phyloP scores from a whole-genome alignment of 2,888 invertebrate genomes.

The Orchesellides sinensis region DNA sequence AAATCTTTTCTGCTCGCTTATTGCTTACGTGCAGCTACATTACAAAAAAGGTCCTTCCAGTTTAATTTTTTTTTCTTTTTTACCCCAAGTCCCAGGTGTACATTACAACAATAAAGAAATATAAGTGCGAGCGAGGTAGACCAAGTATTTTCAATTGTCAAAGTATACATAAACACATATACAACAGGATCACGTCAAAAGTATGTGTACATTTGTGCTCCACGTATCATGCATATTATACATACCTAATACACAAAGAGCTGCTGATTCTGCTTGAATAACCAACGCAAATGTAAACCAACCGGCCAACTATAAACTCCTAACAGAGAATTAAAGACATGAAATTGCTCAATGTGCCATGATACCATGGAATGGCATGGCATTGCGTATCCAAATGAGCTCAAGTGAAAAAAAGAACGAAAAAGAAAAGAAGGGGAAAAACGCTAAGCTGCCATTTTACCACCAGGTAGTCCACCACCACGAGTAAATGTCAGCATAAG shows the following conservation, averaged over 20 bases:
- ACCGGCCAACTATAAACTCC: conserved; percentile 41
- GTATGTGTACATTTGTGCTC: no score
- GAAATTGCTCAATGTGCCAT: conserved; percentile 62
- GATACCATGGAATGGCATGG: conserved; percentile 39
- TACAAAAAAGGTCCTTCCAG: conserved; percentile 46
- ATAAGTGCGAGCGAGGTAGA: conserved; percentile 6
- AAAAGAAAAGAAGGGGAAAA: conserved; percentile 28
- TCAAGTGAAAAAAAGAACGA: conserved; percentile 40
- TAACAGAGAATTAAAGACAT: conserved; percentile 35
- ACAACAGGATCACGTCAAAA: conserved; percentile 55
- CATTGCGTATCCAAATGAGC: conserved; percentile 59
- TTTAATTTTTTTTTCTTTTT: conserved; percentile 30
- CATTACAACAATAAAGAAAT: conserved; percentile 55
- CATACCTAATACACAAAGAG: conserved; percentile 23
- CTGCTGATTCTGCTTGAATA: conserved; percentile 55
- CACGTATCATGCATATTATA: conserved; percentile 28
- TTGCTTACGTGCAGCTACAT: conserved; percentile 10
- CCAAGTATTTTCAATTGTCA: conserved; percentile 52
- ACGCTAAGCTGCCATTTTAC: conserved; percentile 57
- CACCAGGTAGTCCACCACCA: conserved; percentile 59
- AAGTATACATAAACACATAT: conserved; percentile 27
- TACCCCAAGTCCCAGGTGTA: conserved; percentile 54
- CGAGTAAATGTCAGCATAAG: conserved; percentile 58
- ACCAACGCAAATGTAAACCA: conserved; percentile 47
- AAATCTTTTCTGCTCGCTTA: conserved; percentile 39